Conservation (phyloP, 2,888 invertebrate genomes). For the Parelbella ahira region DNA sequence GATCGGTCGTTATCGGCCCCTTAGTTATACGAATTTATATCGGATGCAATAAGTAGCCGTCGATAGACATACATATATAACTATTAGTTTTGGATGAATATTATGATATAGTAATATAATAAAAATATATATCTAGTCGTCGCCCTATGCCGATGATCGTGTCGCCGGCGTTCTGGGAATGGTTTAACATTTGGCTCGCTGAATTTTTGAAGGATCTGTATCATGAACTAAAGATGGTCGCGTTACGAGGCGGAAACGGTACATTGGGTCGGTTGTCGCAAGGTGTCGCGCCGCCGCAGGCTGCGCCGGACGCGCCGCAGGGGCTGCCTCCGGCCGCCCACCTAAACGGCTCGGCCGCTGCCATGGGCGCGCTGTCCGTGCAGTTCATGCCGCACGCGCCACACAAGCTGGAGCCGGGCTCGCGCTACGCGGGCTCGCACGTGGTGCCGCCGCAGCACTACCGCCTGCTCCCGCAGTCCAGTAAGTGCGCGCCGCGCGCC, state of each 20-base stretch:
- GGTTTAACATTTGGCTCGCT: constrained; percentile 72
- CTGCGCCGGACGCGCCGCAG: no score
- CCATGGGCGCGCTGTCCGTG: constrained; percentile 26
- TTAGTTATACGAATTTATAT: constrained; percentile 23
- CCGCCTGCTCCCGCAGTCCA: constrained; percentile 58
- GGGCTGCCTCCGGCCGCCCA: constrained; percentile 30
- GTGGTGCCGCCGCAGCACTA: constrained; percentile 62
- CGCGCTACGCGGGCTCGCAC: constrained; percentile 58
- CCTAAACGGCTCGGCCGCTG: constrained; percentile 19
- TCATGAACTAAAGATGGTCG: constrained; percentile 77
- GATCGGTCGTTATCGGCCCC: constrained; percentile 22
- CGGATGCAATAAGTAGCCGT: constrained; percentile 30
- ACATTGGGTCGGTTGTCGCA: constrained; percentile 48
- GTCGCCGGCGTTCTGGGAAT: constrained; percentile 71
- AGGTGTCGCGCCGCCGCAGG: no score
- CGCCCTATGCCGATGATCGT: constrained; percentile 63
- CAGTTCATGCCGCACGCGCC: constrained; percentile 35
- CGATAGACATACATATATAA: constrained; percentile 28
- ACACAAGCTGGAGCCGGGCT: constrained; percentile 56
- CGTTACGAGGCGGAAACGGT: constrained; percentile 63
- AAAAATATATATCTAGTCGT: no score
- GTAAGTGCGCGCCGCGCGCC: constrained; percentile 47
- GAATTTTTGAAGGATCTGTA: constrained; percentile 71
- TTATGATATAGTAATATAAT: constrained; percentile 36
- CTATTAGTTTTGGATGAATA: constrained; percentile 26